phyloP scores from a whole-genome alignment of 2,888 invertebrate species.

The Hirtodrosophila cameraria region DNA sequence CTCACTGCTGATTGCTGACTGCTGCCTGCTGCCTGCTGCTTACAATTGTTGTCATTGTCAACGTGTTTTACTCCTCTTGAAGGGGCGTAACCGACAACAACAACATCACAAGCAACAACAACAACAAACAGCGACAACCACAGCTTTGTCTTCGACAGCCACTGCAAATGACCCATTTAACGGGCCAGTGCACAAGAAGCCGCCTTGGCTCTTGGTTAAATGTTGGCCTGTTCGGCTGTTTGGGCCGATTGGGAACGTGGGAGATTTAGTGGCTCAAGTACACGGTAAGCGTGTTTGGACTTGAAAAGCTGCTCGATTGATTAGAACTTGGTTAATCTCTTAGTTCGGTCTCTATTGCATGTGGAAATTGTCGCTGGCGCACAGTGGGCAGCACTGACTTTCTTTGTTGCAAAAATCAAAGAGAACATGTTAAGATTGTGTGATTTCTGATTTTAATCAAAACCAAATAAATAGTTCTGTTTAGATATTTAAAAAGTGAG shows the following conservation, averaged over 20 bases:
- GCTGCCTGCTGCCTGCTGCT: conserved; percentile 50
- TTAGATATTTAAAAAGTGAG: no score
- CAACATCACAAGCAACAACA: conserved; percentile 22
- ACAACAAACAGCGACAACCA: conserved; percentile 43
- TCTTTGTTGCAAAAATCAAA: no score
- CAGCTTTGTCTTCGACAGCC: conserved; percentile 70
- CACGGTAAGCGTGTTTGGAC: conserved; percentile 17
- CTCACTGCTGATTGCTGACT: conserved; percentile 14
- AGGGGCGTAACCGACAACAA: conserved; percentile 48
- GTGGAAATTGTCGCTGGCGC: background rate
- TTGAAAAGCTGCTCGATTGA: conserved; percentile 43
- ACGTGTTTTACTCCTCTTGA: conserved; percentile 61
- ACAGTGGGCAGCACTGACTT: no score
- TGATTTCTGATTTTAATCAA: no score
- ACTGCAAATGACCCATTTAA: conserved; percentile 76
- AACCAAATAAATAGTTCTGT: no score
- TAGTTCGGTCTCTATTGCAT: background rate
- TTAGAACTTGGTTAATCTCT: conserved; percentile 43
- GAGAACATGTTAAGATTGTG: no score
- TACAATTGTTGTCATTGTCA: conserved; percentile 79
- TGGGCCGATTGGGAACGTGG: conserved; percentile 70
- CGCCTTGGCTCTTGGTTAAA: conserved; percentile 41
- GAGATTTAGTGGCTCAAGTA: conserved; percentile 56
- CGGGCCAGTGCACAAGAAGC: conserved; percentile 70
- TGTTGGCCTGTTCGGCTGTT: conserved; percentile 12